Percentiles rank a stretch among this genome's conserved stretches.
Conservation (phyloP, 2,113 vertebrate species). For the Saccopteryx bilineata region DNA sequence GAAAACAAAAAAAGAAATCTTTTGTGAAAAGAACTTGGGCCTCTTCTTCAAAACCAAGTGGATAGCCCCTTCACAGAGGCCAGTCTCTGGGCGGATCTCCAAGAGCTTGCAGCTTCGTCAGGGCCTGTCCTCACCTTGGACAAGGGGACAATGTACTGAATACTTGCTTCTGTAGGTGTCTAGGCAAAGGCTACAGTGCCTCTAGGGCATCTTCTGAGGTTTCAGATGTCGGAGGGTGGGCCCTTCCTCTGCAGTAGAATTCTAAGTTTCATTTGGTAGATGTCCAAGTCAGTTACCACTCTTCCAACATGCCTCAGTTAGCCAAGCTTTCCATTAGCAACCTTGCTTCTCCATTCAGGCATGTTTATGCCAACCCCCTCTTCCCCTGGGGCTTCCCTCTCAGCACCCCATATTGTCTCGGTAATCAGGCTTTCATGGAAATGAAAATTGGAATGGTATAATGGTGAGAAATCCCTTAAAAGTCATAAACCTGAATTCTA, state of each 20-base stretch:
- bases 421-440: conserved; percentile 37
- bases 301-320: neutral
- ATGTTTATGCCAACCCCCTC: neutral
- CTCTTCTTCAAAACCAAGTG: neutral
- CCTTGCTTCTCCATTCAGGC: neutral
- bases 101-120: neutral
- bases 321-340: conserved; percentile 57
- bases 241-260: neutral
- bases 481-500: conserved; percentile 30
- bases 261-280: neutral
- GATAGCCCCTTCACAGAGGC: neutral
- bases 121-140: neutral
- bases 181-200: neutral
- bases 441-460: neutral
- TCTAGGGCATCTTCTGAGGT: neutral
- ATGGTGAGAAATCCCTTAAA: conserved; percentile 17
- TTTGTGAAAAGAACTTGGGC: neutral
- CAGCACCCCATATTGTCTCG: neutral
- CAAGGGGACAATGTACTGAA: neutral
- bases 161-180: neutral
- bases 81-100: neutral
- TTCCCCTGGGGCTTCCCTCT: neutral
- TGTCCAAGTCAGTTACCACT: neutral
- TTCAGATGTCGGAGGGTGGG: rapidly evolving
- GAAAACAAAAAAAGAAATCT: neutral